Conservation (phyloP, 2,888 invertebrate genomes). For the Epinotia nisella region DNA sequence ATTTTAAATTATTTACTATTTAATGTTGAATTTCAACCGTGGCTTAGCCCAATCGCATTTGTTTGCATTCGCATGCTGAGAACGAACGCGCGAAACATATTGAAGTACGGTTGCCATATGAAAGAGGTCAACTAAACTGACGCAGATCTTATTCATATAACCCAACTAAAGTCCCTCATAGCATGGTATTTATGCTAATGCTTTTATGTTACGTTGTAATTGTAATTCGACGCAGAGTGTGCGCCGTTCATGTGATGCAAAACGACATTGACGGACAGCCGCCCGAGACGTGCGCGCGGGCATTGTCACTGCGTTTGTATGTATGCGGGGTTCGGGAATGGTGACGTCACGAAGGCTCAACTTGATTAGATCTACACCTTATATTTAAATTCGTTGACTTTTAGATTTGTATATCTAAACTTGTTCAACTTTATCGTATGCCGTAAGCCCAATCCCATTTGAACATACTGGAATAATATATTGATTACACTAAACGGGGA, state of each 20-base stretch:
- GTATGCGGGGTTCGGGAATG: slow-evolving; percentile 24
- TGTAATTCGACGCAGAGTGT: slow-evolving; percentile 43
- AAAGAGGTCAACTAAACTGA: neutral
- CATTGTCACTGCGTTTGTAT: slow-evolving; percentile 39
- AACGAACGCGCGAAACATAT: slow-evolving; percentile 2
- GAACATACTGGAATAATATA: no score
- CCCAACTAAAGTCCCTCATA: slow-evolving; percentile 8
- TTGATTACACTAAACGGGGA: no score
- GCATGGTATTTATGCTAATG: slow-evolving; percentile 37
- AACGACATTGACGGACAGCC: slow-evolving; percentile 48
- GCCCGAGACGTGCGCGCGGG: slow-evolving; percentile 34
- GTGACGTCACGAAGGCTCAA: slow-evolving; percentile 31
- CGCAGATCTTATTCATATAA: slow-evolving; percentile 15
- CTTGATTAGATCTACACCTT: slow-evolving; percentile 8
- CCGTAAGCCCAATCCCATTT: no score
- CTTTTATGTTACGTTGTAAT: slow-evolving; percentile 46
- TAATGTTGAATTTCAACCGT: neutral
- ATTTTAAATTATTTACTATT: no score
- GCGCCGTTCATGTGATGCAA: slow-evolving; percentile 48
- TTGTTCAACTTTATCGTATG: neutral
- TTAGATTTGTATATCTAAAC: neutral
- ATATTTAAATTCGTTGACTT: neutral
- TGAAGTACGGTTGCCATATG: neutral
- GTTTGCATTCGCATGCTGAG: neutral
- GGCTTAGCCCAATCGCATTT: neutral